A percentile compares a stretch with the other conserved stretches of the same genome.
Evolutionary conservation across 53 echinoderm and acorn worm species (phyloP).

Genomic region (Antedon mediterranea): DNA sequence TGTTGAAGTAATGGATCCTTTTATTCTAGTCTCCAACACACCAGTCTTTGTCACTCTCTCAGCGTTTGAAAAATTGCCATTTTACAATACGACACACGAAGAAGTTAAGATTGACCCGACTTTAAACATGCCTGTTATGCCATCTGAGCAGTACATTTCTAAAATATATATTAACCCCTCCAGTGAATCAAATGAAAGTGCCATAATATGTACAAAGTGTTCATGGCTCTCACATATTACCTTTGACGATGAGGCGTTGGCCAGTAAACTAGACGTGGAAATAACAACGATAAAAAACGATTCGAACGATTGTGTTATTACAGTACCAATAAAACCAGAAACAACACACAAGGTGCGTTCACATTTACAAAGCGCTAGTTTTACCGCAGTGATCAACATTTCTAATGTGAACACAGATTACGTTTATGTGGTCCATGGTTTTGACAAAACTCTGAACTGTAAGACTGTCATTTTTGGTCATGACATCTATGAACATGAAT

Average conservation of each 20-base stretch:
- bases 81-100: background rate
- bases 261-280: background rate
- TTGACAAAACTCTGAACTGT: background rate
- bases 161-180: background rate
- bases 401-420: background rate
- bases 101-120: background rate
- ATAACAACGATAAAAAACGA: background rate
- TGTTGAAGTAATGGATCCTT: background rate
- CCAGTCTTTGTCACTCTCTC: background rate
- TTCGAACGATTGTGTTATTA: background rate
- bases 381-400: background rate
- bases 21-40: background rate
- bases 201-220: background rate
- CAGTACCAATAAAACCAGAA: background rate
- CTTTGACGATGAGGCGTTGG: background rate
- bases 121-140: background rate
- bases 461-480: background rate
- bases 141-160: background rate
- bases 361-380: background rate
- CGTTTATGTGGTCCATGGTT: background rate
- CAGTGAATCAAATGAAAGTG: background rate
- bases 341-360: background rate
- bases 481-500: background rate
- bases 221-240: background rate
- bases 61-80: background rate